Conservation (phyloP, 2,797 vertebrate genomes). For the Mus minutoides region DNA sequence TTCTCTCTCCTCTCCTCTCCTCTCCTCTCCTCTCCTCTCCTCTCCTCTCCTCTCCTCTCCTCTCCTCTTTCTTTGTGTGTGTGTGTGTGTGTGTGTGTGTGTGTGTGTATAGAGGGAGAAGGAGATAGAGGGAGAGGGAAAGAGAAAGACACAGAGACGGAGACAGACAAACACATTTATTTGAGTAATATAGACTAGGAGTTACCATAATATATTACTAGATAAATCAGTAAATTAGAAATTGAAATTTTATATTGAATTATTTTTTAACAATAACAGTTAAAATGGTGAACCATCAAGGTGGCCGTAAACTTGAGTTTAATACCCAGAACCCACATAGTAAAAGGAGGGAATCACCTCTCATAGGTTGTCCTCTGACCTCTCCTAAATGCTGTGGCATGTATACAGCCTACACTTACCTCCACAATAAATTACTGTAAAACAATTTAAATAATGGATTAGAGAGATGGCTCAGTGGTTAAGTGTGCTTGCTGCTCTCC, state of each 20-base stretch:
- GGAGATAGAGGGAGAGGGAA: too few relatives aligned
- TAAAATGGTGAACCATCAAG: background rate
- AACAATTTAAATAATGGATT: background rate
- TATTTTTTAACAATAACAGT: slow-evolving; percentile 14
- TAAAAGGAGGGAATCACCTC: too few relatives aligned
- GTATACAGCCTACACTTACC: background rate
- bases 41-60: background rate
- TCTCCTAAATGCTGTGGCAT: background rate
- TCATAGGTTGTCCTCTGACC: background rate
- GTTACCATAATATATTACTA: slow-evolving; percentile 14
- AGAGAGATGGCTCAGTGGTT: background rate
- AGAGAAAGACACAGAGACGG: too few relatives aligned
- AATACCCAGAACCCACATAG: too few relatives aligned
- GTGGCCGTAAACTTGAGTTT: background rate
- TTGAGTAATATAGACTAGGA: background rate
- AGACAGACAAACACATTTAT: too few relatives aligned
- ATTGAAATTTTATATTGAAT: slow-evolving; percentile 34
- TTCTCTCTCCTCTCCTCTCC: too few relatives aligned
- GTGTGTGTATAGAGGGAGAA: too few relatives aligned
- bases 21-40: too few relatives aligned
- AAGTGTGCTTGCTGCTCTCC: background rate
- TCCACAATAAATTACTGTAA: background rate
- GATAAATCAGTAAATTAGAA: slow-evolving; percentile 3
- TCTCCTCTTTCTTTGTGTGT: too few relatives aligned
- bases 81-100: too few relatives aligned